These are phyloP conservation scores for Drosophila pachea DNA, from an alignment of 1,140 invertebrate species.

Conservation along the genomic window DNA sequence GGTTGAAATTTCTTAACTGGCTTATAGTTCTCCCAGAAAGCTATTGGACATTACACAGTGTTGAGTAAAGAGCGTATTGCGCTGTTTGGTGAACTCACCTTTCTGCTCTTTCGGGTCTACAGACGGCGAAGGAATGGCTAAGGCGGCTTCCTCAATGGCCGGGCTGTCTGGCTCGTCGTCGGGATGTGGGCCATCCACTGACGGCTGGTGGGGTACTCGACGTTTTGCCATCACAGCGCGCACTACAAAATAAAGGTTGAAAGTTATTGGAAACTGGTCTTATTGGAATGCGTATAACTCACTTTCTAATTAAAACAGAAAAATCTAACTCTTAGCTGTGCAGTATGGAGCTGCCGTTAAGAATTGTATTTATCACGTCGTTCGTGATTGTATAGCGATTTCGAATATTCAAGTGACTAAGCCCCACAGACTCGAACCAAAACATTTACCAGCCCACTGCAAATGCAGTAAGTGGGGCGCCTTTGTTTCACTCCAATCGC, in stretches of 20 bases:
- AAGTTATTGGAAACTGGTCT: constrained; percentile 4
- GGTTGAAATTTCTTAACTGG: constrained; percentile 30
- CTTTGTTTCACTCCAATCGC: constrained; percentile 46
- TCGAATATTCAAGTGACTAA: constrained; percentile 57
- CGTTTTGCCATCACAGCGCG: constrained; percentile 73
- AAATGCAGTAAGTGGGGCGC: constrained; percentile 38
- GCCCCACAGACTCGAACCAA: constrained; percentile 45
- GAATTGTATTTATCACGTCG: constrained; percentile 11
- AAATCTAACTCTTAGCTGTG: constrained; percentile 9
- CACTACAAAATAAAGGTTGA: constrained; percentile 41
- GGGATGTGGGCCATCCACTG: constrained; percentile 57
- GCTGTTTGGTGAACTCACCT: constrained; percentile 31
- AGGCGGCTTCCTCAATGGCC: constrained; percentile 65
- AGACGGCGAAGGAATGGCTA: constrained; percentile 54
- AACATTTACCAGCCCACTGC: constrained; percentile 16
- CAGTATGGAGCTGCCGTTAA: constrained; percentile 26
- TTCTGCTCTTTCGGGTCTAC: constrained; percentile 46
- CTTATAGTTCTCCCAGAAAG: constrained; percentile 62
- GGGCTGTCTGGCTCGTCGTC: constrained; percentile 73
- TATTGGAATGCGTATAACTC: constrained; percentile 1
- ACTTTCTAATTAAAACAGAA: constrained; percentile 34
- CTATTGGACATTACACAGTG: constrained; percentile 28
- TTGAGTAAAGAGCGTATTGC: not conserved
- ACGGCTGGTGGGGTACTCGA: constrained; percentile 54
- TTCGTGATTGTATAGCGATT: constrained; percentile 20